Conservation (phyloP, 1,140 invertebrate species). For the Drosophila micromelanica region DNA sequence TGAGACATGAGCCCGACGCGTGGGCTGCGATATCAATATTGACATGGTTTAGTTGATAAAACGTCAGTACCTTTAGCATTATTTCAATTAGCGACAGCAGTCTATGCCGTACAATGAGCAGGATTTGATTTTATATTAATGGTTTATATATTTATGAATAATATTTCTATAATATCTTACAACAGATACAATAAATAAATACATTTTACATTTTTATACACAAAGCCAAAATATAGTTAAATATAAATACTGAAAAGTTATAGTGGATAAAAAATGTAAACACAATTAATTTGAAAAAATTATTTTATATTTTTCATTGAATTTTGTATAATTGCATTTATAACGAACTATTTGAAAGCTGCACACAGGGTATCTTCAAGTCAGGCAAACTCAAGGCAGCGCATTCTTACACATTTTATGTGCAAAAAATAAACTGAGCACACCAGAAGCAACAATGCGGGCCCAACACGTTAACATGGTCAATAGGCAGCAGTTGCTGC, state of each 20-base stretch:
- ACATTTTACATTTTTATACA: no score
- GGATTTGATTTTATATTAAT: no score
- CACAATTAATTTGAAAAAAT: no score
- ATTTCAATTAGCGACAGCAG: constrained; percentile 24
- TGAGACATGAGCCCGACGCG: constrained; percentile 17
- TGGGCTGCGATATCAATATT: constrained; percentile 40
- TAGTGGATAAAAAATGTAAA: no score
- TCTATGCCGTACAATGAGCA: no score
- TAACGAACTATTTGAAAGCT: no score
- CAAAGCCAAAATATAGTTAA: no score
- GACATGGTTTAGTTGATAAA: constrained; percentile 54
- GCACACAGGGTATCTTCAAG: not conserved
- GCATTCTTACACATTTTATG: constrained; percentile 18
- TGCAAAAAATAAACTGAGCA: constrained; percentile 36
- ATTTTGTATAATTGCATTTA: no score
- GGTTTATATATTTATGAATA: no score
- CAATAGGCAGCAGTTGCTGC: constrained; percentile 33
- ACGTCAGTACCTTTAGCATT: constrained; percentile 33
- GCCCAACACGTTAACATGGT: constrained; percentile 40
- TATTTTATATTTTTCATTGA: not conserved
- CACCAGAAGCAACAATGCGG: constrained; percentile 17
- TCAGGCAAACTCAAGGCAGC: not conserved
- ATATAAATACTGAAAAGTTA: no score
- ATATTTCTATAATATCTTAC: no score
- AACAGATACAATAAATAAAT: no score